Evolutionary conservation across 2,797 vertebrate species (phyloP), one percentile per base, ranked within the genome.

Genomic region (Diplodus puntazzo): DNA sequence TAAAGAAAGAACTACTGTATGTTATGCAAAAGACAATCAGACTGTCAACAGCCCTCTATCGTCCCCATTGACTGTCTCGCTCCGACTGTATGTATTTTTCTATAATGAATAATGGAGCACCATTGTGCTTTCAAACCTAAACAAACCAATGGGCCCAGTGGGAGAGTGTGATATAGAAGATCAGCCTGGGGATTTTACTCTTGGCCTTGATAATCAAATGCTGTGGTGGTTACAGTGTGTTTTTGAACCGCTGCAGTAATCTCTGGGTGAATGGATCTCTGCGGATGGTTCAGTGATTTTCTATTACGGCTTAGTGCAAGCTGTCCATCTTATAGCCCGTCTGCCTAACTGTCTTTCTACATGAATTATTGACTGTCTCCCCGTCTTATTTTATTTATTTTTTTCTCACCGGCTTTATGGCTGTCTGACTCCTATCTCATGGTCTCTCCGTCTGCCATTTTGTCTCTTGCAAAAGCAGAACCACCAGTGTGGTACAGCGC

Each of bases 361-460:
- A 46, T 87, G 79, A 88, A 81, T 88, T 83, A 90, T 87, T 91
- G 77, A 82, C 79, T 65, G 59, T 27, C 48, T 77, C 74, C 23
- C 48, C 5, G 4, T 58, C 62, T 80, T 21, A 1, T 17, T 34
- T 8, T 34, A 7, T 34, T 34, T 25, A 25, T 25, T 23, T 78
- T 81, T 52, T 65, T 34, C 34, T 27, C 21, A 17, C 25, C 42
- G 46, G 12, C 17, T 59, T 54, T 42, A 50, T 8, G 60, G 65
- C 62, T 5, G 42, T 17, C 34, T 21, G 50, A 34, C 53, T 71
- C 21, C 27, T 39, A 3, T 65, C 21, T 43, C 11, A 4, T 49
- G n/a, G 2, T 66, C 77, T 34, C 10, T n/a, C 5, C 43, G 25
- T 67, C 45, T 54, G 58, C 52, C 73, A 68, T 85, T 77, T 77